A percentile compares a stretch with the other conserved stretches of the same genome.
Evolutionary conservation across 1,140 invertebrate genomes (phyloP).

Genomic region (Lepidostoma basale): DNA sequence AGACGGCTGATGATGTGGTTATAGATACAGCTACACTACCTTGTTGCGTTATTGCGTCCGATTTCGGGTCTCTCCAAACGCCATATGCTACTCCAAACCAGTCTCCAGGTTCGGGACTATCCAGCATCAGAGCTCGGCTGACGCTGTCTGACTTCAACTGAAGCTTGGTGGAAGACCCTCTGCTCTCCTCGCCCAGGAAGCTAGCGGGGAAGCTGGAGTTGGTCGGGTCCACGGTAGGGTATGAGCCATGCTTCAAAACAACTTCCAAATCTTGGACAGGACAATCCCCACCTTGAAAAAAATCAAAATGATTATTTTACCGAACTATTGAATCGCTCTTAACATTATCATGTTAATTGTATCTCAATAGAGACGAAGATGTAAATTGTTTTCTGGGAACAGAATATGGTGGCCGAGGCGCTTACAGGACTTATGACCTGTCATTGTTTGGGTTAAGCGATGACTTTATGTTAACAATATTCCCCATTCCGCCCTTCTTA

Average conservation of each 20-base stretch:
- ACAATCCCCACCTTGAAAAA: background rate
- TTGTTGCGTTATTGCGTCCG: constrained; percentile 73
- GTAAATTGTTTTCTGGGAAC: too few relatives aligned
- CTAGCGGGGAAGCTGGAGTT: background rate
- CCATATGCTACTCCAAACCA: constrained; percentile 78
- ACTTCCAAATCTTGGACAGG: background rate
- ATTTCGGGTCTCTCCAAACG: constrained; percentile 68
- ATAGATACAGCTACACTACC: constrained; percentile 54
- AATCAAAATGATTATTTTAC: too few relatives aligned
- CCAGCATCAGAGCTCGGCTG: background rate
- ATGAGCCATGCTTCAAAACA: background rate
- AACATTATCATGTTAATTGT: too few relatives aligned
- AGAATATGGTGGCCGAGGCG: too few relatives aligned
- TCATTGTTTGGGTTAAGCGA: too few relatives aligned
- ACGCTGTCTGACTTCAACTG: background rate
- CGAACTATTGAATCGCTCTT: too few relatives aligned
- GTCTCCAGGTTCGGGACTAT: constrained; percentile 66
- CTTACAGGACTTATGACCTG: too few relatives aligned
- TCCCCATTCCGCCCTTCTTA: too few relatives aligned
- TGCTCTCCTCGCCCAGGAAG: background rate
- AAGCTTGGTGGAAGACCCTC: background rate
- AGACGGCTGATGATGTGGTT: background rate
- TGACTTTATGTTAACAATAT: too few relatives aligned
- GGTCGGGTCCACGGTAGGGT: background rate
- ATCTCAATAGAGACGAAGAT: too few relatives aligned